Base-by-base conservation (phyloP, 92 coral and sea anemone genomes). In the Phymanthus crucifer region DNA sequence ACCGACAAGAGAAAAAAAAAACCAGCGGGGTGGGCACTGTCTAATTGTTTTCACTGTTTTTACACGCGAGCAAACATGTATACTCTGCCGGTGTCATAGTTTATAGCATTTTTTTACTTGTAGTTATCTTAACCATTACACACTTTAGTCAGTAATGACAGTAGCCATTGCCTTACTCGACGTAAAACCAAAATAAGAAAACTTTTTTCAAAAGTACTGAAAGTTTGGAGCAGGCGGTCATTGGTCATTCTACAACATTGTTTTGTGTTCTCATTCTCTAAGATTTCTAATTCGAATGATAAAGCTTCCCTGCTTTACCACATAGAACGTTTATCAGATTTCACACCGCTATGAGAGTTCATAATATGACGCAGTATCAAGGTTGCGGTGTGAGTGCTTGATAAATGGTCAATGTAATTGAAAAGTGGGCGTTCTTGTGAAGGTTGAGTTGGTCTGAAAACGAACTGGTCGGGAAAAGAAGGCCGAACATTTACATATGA, bases 381-480 rank as follows among this genome's bases (percentile, higher is more conserved):
- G 27, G 64, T 54, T 54, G 64, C 11, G 64, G 27, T 54, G 24
- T 54, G 64, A 54, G 14, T 54, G n/a, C n/a, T 21, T 54, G 64
- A 21, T 54, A 54, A 54, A 54, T 21, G 64, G 64, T 54, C n/a
- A 50, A 17, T 19, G 14, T 50, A 4, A 54, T 54, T 12, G 27
- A 54, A 54, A 54, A 54, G 64, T 54, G 64, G 64, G 64, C 64
- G 64, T 54, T 54, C 64, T 54, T 24, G 64, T 54, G 64, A 29
- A 54, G 64, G 64, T n/a, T n/a, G n/a, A n/a, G n/a, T n/a, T n/a
- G 64, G 64, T 54, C 64, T n/a, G 29, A 54, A 54, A n/a, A n/a
- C n/a, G 27, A 54, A 54, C 64, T 10, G 48, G 13, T 38, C 14
- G 13, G 14, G 48, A 43, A 43, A 43, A 43, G 48, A 43, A 43